phyloP scores from a whole-genome alignment of 1,140 invertebrate species.

The Sycobia sp. region DNA sequence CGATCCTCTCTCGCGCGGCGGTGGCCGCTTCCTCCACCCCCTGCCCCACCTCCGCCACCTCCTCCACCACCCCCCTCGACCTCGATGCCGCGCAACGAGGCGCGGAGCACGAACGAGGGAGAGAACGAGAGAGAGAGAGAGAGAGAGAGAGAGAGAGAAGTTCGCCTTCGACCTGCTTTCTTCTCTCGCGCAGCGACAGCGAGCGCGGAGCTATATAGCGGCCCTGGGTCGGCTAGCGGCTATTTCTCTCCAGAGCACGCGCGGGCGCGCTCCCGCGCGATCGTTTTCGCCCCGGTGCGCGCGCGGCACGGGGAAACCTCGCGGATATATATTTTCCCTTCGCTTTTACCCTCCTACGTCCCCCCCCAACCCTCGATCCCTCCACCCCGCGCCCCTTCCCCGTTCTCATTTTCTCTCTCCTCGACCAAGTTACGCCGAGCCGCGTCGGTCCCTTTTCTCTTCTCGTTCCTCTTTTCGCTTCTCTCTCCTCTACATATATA shows the following conservation, averaged over 20 bases:
- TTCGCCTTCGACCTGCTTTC: slow-evolving; percentile 32
- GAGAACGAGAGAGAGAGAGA: no score
- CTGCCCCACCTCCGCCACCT: neutral
- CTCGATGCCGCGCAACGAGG: slow-evolving; percentile 5
- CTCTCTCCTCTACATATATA: slow-evolving; percentile 2
- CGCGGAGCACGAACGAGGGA: neutral
- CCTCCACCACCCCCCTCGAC: neutral
- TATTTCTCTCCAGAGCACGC: slow-evolving; percentile 18
- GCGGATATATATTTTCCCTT: slow-evolving; percentile 34
- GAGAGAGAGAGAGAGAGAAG: no score
- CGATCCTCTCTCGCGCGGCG: slow-evolving; percentile 8
- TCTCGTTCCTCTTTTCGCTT: slow-evolving; percentile 1
- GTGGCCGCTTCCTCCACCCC: slow-evolving; percentile 1
- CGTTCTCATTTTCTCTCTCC: slow-evolving; percentile 24
- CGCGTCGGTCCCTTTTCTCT: slow-evolving; percentile 2
- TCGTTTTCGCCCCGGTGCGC: slow-evolving; percentile 31
- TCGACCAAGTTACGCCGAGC: no score
- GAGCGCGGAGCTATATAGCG: neutral
- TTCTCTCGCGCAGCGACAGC: slow-evolving; percentile 2
- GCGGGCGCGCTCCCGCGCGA: neutral
- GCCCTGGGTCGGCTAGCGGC: slow-evolving; percentile 15
- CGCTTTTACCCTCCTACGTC: slow-evolving; percentile 36
- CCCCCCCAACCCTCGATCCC: slow-evolving; percentile 15
- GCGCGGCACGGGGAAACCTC: slow-evolving; percentile 27
- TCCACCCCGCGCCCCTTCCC: slow-evolving; percentile 20